Percentiles rank a stretch among this genome's conserved stretches.
These are phyloP conservation scores for Mellivora capensis DNA, from an alignment of 2,113 vertebrate species.

Conservation along the genomic window DNA sequence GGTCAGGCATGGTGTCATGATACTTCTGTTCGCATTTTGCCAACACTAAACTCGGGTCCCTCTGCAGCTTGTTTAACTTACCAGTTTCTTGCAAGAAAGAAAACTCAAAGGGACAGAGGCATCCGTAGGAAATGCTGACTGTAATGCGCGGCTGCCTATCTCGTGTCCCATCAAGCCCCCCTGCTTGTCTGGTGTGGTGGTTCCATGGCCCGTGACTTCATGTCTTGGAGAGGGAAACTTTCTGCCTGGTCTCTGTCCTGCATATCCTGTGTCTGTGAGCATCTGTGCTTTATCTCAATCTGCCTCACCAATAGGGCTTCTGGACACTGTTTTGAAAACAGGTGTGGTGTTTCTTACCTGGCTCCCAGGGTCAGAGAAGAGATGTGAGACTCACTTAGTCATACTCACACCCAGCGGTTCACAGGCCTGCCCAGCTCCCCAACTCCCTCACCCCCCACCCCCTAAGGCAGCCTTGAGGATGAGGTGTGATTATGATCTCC, in stretches of 20 bases:
- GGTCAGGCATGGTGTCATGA: accelerated
- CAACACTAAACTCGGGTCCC: not conserved
- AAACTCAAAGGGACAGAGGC: not conserved
- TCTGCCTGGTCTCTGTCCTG: not conserved
- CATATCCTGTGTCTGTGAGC: not conserved
- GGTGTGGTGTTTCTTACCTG: not conserved
- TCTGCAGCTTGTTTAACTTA: not conserved
- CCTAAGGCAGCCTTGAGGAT: not conserved
- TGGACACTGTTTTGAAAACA: not conserved
- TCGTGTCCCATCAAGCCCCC: accelerated
- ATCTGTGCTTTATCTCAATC: not conserved
- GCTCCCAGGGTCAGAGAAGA: accelerated
- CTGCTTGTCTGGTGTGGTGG: not conserved
- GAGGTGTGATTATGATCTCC: accelerated
- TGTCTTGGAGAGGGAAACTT: not conserved
- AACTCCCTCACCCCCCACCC: not conserved
- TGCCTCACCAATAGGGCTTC: accelerated
- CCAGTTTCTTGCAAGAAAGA: not conserved
- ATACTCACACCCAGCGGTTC: not conserved
- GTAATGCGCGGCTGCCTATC: accelerated
- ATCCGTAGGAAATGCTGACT: too few species aligned
- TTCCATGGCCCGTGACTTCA: not conserved
- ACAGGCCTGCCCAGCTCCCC: not conserved
- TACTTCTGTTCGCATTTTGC: not conserved
- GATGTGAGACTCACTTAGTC: not conserved